phyloP scores from a whole-genome alignment of 2,797 vertebrate species.

The Alcedo atthis region DNA sequence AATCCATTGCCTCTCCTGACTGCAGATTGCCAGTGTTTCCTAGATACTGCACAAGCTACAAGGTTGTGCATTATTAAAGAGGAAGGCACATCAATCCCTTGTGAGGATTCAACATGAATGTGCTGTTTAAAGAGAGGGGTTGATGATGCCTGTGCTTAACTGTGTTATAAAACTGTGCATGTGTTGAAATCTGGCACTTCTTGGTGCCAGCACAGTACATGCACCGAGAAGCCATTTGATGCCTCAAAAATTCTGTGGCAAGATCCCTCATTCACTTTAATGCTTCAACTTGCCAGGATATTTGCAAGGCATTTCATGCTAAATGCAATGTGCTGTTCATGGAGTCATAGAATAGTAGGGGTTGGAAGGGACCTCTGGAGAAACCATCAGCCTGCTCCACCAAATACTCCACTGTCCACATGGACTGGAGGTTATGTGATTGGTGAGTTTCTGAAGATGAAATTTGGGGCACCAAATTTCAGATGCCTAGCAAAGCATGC shows the following conservation, averaged over 20 bases:
- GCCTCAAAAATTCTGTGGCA: neutral
- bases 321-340: neutral
- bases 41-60: slow-evolving; percentile 34
- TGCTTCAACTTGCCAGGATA: neutral
- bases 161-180: neutral
- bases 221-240: neutral
- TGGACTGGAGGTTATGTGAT: neutral
- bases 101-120: neutral
- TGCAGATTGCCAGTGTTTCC: slow-evolving; percentile 47
- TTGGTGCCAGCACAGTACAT: neutral
- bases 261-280: neutral
- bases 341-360: too few species aligned
- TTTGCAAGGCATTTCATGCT: neutral
- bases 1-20: neutral
- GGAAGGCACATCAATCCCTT: slow-evolving; percentile 29
- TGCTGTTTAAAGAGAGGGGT: slow-evolving; percentile 8
- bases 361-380: neutral
- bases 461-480: neutral
- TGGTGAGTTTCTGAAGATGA: neutral
- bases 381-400: neutral
- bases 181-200: neutral
- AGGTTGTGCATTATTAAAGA: slow-evolving; percentile 59
- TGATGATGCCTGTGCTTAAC: neutral
- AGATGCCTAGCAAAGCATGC: neutral
- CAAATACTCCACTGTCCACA: neutral